Evolutionary conservation across 2,113 vertebrate species (phyloP).

Genomic region (Rousettus leschenaultii): DNA sequence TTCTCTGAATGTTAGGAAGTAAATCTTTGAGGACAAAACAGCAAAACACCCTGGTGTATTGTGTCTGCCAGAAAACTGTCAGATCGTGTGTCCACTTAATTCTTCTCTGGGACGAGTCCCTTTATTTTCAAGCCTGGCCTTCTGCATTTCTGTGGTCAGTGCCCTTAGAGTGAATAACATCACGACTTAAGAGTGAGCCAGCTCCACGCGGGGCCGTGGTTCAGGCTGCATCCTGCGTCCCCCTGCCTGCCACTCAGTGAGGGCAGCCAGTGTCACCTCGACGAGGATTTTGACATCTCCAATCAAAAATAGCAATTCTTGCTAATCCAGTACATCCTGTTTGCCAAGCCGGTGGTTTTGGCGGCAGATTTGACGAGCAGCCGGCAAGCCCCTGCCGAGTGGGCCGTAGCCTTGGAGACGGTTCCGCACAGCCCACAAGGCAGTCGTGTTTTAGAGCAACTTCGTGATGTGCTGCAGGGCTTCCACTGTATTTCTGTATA

Average conservation of each 20-base stretch:
- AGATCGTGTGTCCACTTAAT: not conserved
- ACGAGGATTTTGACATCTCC: not conserved
- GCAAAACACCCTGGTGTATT: not conserved
- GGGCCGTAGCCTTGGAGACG: constrained; percentile 43
- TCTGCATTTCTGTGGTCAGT: not conserved
- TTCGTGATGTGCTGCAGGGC: not conserved
- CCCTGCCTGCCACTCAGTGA: not conserved
- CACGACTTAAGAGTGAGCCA: not conserved
- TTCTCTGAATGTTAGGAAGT: not conserved
- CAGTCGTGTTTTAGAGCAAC: constrained; percentile 11
- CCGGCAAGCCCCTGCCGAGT: not conserved
- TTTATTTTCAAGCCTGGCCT: not conserved
- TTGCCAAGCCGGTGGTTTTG: not conserved
- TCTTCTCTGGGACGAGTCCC: not conserved
- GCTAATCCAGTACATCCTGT: not conserved
- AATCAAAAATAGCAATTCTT: not conserved
- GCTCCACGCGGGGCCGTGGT: not conserved
- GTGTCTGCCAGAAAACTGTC: not conserved
- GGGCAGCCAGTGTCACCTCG: not conserved
- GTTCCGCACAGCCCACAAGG: not conserved
- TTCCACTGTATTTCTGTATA: not conserved
- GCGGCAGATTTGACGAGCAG: not conserved
- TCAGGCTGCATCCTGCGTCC: not conserved
- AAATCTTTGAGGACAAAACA: not conserved
- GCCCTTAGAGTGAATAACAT: not conserved